phyloP scores from a whole-genome alignment of 2,888 invertebrate genomes.

The Platycheirus rosarum region DNA sequence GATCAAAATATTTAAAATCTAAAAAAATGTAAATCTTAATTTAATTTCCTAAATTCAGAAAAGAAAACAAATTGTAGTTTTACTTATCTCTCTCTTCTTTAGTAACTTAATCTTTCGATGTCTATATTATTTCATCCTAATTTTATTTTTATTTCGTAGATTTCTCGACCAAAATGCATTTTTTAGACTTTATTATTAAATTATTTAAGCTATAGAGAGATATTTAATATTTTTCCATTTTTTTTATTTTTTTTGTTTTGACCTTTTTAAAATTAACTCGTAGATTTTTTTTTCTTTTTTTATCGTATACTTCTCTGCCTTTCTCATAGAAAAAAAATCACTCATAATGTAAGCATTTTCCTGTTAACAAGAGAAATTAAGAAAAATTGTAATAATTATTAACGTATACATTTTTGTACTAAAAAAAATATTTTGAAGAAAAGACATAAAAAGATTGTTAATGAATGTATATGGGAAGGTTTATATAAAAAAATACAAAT shows the following conservation, averaged over 20 bases:
- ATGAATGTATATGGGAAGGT: slow-evolving; percentile 69
- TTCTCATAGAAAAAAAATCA: slow-evolving; percentile 27
- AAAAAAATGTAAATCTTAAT: slow-evolving; percentile 6
- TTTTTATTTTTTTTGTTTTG: slow-evolving; percentile 25
- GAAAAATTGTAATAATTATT: slow-evolving; percentile 70
- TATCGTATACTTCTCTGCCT: slow-evolving; percentile 20
- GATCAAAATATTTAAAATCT: too few relatives aligned
- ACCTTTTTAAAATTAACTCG: slow-evolving; percentile 24
- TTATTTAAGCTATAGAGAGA: slow-evolving; percentile 68
- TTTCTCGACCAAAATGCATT: slow-evolving; percentile 66
- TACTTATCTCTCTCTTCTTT: not conserved
- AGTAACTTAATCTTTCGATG: too few relatives aligned
- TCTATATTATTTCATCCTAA: too few relatives aligned
- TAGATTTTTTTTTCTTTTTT: slow-evolving; percentile 35
- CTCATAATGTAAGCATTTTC: slow-evolving; percentile 59
- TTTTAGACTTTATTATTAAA: slow-evolving; percentile 56
- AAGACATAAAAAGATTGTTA: slow-evolving; percentile 66
- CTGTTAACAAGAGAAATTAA: slow-evolving; percentile 40
- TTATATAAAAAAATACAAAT: slow-evolving; percentile 43
- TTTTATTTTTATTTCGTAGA: slow-evolving; percentile 36
- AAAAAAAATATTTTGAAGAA: slow-evolving; percentile 63
- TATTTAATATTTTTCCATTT: slow-evolving; percentile 50
- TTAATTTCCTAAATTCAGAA: not conserved
- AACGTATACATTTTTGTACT: slow-evolving; percentile 74
- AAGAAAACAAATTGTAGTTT: slow-evolving; percentile 1